Evolutionary conservation across 2,888 invertebrate species (phyloP), one percentile per base, ranked within the genome.

Genomic region (Tribolium freemani): DNA sequence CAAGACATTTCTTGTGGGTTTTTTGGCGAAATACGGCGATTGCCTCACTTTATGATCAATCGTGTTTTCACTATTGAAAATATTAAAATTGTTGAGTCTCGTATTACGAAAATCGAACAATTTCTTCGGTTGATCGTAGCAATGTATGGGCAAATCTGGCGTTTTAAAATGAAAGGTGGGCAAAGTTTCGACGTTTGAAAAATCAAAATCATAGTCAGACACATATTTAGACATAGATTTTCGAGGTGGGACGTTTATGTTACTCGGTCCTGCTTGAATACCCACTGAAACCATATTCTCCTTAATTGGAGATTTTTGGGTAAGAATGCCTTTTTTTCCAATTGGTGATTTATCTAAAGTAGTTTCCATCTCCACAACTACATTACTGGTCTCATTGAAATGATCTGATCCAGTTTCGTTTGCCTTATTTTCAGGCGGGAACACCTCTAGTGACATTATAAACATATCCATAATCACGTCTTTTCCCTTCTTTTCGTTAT

Each of bases 381-480:
- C 46, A 16, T 48, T 69, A 26, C 45, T 26, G 4, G 38, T 38
- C 31, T 38, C 31, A 38, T 6, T 9, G 6, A 38, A 38, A 4
- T 38, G 31, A 3, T 38, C 38, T 1, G 26, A 3, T 26, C 3
- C 5, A 48, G 10, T 11, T n/a, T 11, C 13, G 8, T 48, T 48
- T 0, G 3, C 48, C 13, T 38, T 44, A 20, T 44, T 20, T 20
- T 31, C 63, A 6, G 13, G 44, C 8, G 69, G 69, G 38, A 61
- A 69, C 5, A 80, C 76, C 69, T 79, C 78, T 1, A 83, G 80
- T 1, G 86, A 86, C 76, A 85, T 84, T 58, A 86, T 71, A 76
- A 86, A 86, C 81, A 83, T 83, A 73, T 85, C 81, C 83, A 86
- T 80, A 51, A 86, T 84, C 9, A 85, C 72, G 38, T 81, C 70